Evolutionary conservation across 1,140 invertebrate genomes (phyloP).

Genomic region (Dinoponera quadriceps): DNA sequence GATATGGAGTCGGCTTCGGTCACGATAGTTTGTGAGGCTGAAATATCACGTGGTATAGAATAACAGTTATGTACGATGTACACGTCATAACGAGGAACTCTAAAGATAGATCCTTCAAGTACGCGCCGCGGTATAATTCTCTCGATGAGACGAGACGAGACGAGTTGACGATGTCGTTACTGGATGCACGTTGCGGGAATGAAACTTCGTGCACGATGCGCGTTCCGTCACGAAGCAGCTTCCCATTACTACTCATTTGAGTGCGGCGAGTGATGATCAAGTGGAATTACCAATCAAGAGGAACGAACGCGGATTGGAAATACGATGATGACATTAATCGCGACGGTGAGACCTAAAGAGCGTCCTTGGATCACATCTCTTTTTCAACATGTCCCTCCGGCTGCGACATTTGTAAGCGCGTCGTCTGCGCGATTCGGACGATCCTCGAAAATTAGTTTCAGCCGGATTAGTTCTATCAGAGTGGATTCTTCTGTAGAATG

Average conservation of each 20-base stretch:
- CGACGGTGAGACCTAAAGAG: not conserved
- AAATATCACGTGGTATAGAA: not conserved
- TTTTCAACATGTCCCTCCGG: not conserved
- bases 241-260: conserved; percentile 38
- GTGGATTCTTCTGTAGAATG: not conserved
- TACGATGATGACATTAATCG: conserved; percentile 29
- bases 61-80: not conserved
- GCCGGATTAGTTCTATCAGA: not conserved
- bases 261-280: conserved; percentile 2
- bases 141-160: not conserved
- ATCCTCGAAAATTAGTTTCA: not conserved
- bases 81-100: not conserved
- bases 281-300: conserved; percentile 24
- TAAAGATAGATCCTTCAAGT: not conserved
- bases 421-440: not conserved
- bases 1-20: no score
- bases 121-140: conserved; percentile 1
- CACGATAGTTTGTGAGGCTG: not conserved
- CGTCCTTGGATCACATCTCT: not conserved
- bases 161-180: conserved; percentile 4
- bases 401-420: not conserved
- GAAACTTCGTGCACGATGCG: conserved; percentile 52
- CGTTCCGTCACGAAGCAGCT: conserved; percentile 59
- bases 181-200: conserved; percentile 60
- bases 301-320: conserved; percentile 1